Conservation (phyloP, 2,113 vertebrate species). For the Solea senegalensis region DNA sequence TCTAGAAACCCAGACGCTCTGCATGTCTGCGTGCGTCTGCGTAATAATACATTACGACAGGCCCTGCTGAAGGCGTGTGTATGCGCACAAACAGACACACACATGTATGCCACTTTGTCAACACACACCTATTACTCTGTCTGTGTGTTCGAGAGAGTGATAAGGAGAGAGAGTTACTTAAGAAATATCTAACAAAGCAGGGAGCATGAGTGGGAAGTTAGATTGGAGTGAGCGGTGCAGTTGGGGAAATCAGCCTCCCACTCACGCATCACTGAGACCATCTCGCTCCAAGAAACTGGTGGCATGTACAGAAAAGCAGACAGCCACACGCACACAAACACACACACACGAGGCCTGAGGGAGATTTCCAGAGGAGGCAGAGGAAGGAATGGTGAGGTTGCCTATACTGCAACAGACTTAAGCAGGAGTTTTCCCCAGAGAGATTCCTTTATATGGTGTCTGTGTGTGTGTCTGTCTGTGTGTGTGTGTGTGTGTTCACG, state of each 20-base stretch:
- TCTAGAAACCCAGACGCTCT: conserved; percentile 77
- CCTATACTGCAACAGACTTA: conserved; percentile 66
- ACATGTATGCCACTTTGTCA: not conserved
- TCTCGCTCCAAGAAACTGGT: conserved; percentile 73
- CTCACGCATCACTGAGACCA: conserved; percentile 74
- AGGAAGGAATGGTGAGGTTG: conserved; percentile 19
- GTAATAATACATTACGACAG: conserved; percentile 63
- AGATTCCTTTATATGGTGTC: conserved; percentile 60
- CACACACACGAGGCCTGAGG: conserved; percentile 41
- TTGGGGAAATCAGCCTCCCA: conserved; percentile 78
- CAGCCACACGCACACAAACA: conserved; percentile 44
- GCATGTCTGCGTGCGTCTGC: conserved; percentile 63
- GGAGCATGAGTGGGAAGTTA: conserved; percentile 73
- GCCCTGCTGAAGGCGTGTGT: conserved; percentile 27
- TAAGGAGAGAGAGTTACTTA: conserved; percentile 61
- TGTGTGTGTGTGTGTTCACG: conserved; percentile 29
- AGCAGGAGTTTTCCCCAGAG: conserved; percentile 62
- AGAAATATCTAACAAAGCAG: conserved; percentile 73
- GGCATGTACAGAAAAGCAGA: conserved; percentile 64
- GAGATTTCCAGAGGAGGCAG: conserved; percentile 46
- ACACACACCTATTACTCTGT: conserved; percentile 46
- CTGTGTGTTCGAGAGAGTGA: conserved; percentile 17
- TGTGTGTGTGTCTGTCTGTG: conserved; percentile 12
- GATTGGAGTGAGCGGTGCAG: conserved; percentile 72
- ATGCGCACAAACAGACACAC: not conserved